A percentile compares a stretch with the other conserved stretches of the same genome.
These are phyloP conservation scores for Carapus acus DNA, from an alignment of 2,797 vertebrate genomes.

Conservation along the genomic window DNA sequence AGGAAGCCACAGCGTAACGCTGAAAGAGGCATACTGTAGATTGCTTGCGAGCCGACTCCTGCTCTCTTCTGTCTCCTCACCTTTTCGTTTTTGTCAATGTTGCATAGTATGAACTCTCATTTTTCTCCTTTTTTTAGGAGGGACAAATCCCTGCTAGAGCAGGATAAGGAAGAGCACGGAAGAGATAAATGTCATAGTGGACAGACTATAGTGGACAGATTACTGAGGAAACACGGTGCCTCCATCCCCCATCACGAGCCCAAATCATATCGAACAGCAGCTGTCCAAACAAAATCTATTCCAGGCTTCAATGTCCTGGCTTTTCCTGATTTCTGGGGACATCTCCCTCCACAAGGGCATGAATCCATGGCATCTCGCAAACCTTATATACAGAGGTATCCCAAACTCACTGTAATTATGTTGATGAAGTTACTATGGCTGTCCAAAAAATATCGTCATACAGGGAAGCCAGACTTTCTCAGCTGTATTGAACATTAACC, in stretches of 20 bases:
- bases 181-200: slow-evolving; percentile 16
- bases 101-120: too few relatives aligned
- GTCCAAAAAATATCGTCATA: too few relatives aligned
- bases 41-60: too few relatives aligned
- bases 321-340: slow-evolving; percentile 92
- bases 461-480: too few relatives aligned
- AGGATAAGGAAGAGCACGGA: slow-evolving; percentile 16
- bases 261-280: slow-evolving; percentile 52
- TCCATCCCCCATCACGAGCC: slow-evolving; percentile 50
- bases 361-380: slow-evolving; percentile 68
- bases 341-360: slow-evolving; percentile 60
- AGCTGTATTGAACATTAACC: too few relatives aligned
- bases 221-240: slow-evolving; percentile 41
- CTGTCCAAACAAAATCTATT: slow-evolving; percentile 73
- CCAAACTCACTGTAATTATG: neutral
- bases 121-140: too few relatives aligned
- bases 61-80: too few relatives aligned
- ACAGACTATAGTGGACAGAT: slow-evolving; percentile 34
- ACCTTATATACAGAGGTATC: slow-evolving; percentile 54
- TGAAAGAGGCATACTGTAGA: too few relatives aligned
- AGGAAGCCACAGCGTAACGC: too few relatives aligned
- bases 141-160: too few relatives aligned
- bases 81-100: too few relatives aligned
- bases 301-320: slow-evolving; percentile 76
- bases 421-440: too few relatives aligned